Conservation (phyloP, 2,797 vertebrate species). For the Rhabdophis nuchalis region DNA sequence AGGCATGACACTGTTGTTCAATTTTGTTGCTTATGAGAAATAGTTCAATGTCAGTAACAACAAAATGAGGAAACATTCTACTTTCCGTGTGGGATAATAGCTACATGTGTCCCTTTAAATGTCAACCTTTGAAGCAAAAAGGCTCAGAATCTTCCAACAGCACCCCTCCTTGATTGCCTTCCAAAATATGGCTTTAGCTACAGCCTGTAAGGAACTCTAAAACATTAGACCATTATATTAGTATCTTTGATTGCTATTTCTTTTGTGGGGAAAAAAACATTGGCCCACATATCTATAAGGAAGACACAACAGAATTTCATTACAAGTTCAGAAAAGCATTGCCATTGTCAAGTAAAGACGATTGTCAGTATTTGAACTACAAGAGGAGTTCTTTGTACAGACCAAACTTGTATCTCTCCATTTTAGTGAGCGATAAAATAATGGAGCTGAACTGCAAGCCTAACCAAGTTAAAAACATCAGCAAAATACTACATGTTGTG, state of each 20-base stretch:
- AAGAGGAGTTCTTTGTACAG: conserved; percentile 13
- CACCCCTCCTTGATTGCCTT: conserved; percentile 21
- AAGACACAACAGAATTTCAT: conserved; percentile 50
- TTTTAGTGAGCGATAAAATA: neutral
- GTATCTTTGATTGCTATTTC: conserved; percentile 47
- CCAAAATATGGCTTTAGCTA: conserved; percentile 44
- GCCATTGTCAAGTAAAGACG: conserved; percentile 44
- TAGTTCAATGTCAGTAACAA: neutral
- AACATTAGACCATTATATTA: conserved; percentile 50
- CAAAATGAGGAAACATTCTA: neutral
- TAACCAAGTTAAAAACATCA: neutral
- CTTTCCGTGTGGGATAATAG: neutral
- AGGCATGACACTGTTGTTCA: neutral
- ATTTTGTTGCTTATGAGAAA: neutral
- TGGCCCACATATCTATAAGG: conserved; percentile 31
- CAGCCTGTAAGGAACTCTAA: conserved; percentile 23
- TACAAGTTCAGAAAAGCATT: conserved; percentile 49
- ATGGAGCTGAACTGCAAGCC: neutral
- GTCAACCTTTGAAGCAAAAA: neutral
- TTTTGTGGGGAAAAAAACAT: conserved; percentile 40
- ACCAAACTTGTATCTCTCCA: neutral
- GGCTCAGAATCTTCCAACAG: neutral
- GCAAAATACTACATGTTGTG: neutral
- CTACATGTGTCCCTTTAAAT: neutral
- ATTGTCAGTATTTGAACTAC: conserved; percentile 29